Conservation (phyloP, 2,888 invertebrate species). For the Pollenia griseotomentosa region DNA sequence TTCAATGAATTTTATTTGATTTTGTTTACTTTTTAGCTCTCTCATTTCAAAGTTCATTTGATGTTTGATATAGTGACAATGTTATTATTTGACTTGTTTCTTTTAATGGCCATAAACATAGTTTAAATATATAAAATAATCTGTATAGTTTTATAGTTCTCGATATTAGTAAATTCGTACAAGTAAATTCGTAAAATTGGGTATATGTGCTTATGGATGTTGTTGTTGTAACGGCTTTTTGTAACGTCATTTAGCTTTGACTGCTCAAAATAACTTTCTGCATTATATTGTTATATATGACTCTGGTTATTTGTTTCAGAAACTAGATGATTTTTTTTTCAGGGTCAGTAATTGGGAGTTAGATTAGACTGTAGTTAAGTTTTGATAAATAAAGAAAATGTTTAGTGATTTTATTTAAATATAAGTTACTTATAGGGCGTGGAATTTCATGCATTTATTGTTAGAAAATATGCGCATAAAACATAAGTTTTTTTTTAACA, state of each 20-base stretch:
- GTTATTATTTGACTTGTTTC: constrained; percentile 19
- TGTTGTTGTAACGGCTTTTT: constrained; percentile 26
- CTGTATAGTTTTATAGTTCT: too few species aligned
- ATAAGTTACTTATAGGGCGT: too few species aligned
- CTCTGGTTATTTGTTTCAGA: neutral
- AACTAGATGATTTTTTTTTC: constrained; percentile 3
- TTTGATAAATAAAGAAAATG: too few species aligned
- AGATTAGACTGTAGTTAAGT: neutral
- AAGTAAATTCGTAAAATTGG: neutral
- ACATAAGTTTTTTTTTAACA: too few species aligned
- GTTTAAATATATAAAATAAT: neutral
- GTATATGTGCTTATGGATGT: neutral
- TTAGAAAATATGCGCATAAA: too few species aligned
- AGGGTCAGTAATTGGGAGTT: constrained; percentile 12
- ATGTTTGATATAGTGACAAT: constrained; percentile 42
- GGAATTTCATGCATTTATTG: too few species aligned
- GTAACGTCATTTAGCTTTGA: constrained; percentile 32
- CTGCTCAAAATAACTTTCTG: constrained; percentile 45
- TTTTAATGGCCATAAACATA: neutral
- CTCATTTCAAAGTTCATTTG: constrained; percentile 13
- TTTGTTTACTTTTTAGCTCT: neutral
- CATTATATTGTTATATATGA: constrained; percentile 52
- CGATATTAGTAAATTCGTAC: neutral
- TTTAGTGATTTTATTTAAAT: too few species aligned
- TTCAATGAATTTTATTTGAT: constrained; percentile 36